Evolutionary conservation across 2,113 vertebrate species (phyloP), one percentile per base, ranked within the genome.

Genomic region (Sinocyclocheilus rhinocerous): DNA sequence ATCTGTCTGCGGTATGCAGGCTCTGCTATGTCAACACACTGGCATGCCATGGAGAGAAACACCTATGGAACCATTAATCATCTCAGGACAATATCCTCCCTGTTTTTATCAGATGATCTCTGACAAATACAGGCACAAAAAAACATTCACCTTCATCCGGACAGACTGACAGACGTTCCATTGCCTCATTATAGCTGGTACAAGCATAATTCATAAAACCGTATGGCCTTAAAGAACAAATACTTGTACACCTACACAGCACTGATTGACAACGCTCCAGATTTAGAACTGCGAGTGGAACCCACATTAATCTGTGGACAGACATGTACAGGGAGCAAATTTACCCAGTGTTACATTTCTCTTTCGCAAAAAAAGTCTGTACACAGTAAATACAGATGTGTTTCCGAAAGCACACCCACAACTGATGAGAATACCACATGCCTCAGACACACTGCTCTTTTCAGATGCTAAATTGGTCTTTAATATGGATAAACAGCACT

Each of bases 11-110:
- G 45, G 13, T 57, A 78, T 61, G 50, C 63, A 57, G 61, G 52
- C 18, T 65, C 61, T 29, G 82, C 85, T 88, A 80, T 45, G 85
- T 89, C 84, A 89, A 85, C 85, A 84, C 7, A 50, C 75, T 88
- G 86, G 83, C 81, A 55, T 85, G 88, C 85, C 85, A 59, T 50
- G 61, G 72, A 42, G 55, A 70, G 55, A 42, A 63, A 70, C 73
- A 73, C 78, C 84, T 81, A 75, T 50, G 76, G 81, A 84, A 86
- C 52, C 52, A 76, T 76, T 77, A 80, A 61, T 81, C 83, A 83
- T 36, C 29, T 83, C 70, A 24, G 61, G 48, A 69, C 45, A 63
- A 33, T 29, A 18, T 79, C 36, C 36, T 15, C n/a, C 57, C n/a
- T 22, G 59, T 33, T 69, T 69, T 33, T 63, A 76, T 78, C 52